Evolutionary conservation across 2,113 vertebrate genomes (phyloP), one percentile per base, ranked within the genome.

Genomic region (Labeo rohita): DNA sequence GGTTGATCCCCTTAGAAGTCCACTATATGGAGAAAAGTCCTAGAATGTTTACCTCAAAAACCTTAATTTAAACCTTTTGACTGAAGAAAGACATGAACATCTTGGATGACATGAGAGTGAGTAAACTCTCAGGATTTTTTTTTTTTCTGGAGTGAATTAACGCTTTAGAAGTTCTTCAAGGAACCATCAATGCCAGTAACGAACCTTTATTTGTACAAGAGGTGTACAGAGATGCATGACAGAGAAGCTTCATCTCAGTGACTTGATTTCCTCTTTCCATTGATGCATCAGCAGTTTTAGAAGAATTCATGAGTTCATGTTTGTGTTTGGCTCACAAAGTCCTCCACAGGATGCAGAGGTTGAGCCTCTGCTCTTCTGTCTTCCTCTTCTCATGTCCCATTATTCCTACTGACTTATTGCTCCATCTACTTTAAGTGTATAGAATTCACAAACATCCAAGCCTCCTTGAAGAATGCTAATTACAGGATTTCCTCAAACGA

Each of bases 251-350:
- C 43, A 49, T 74, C 43, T 23, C 43, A 13, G 6, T 63, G 36
- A 43, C 11, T 63, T 23, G 11, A 28, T 80, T 80, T 80, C 39
- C 39, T 65, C 43, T 66, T 66, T 66, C 47, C 63, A 21, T 52
- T 39, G 28, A 34, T n/a, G 28, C 63, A 52, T 82, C 80, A 82
- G 80, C 80, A 54, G 63, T 81, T 81, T 81, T 21, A 43, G 36
- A 61, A 23, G 21, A 79, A 43, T 39, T 72, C 7, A 10, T 72
- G 68, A 47, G 39, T 68, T 70, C 43, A 13, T 70, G 23, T 34
- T 39, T 70, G 63, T 82, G 28, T 12, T 49, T 7, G 10, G 10
- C 63, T 82, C 11, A 21, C 52, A 36, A 36, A 52, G 43, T 36
- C 7, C 49, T 77, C 15, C 28, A 52, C 63, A 50, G 45, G 63